Evolutionary conservation across 37 sponge, comb jelly and placozoan species (phyloP).

Genomic region (Halichondria panicea): DNA sequence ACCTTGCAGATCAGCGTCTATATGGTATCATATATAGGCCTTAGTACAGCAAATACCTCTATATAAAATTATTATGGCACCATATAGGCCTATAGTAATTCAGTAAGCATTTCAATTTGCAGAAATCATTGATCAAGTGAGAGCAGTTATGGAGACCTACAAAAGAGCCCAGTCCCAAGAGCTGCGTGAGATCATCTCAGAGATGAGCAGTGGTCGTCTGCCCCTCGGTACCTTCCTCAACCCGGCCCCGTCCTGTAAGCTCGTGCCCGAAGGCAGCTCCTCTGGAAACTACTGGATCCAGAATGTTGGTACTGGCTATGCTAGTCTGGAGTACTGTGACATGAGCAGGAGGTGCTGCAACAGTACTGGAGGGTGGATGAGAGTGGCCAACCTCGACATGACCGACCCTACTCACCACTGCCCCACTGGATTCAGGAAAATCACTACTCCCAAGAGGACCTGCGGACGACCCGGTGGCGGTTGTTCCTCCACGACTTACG

Average conservation of each 20-base stretch:
- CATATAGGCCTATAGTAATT: too few relatives aligned
- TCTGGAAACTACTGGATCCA: constrained; percentile 30
- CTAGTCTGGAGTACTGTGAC: constrained; percentile 14
- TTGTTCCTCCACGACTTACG: constrained; percentile 14
- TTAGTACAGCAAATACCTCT: too few relatives aligned
- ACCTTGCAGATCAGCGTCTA: too few relatives aligned
- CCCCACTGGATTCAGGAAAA: constrained; percentile 9
- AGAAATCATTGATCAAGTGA: too few relatives aligned
- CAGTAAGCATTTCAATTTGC: too few relatives aligned
- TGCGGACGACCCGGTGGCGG: constrained; percentile 1
- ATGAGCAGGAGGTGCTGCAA: neutral
- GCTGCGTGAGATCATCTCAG: too few relatives aligned
- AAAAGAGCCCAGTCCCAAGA: too few relatives aligned
- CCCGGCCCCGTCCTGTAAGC: constrained; percentile 14
- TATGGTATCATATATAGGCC: too few relatives aligned
- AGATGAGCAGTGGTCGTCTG: too few relatives aligned
- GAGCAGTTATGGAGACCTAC: too few relatives aligned
- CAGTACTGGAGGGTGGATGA: constrained; percentile 32
- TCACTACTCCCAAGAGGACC: neutral
- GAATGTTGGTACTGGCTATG: too few relatives aligned
- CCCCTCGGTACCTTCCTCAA: constrained; percentile 5
- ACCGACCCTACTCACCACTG: constrained; percentile 10
- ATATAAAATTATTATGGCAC: too few relatives aligned
- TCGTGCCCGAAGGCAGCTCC: neutral
- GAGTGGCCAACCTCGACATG: constrained; percentile 36